These are phyloP conservation scores for Hydroisotoma schaefferi DNA, from an alignment of 2,888 invertebrate genomes.

Conservation along the genomic window DNA sequence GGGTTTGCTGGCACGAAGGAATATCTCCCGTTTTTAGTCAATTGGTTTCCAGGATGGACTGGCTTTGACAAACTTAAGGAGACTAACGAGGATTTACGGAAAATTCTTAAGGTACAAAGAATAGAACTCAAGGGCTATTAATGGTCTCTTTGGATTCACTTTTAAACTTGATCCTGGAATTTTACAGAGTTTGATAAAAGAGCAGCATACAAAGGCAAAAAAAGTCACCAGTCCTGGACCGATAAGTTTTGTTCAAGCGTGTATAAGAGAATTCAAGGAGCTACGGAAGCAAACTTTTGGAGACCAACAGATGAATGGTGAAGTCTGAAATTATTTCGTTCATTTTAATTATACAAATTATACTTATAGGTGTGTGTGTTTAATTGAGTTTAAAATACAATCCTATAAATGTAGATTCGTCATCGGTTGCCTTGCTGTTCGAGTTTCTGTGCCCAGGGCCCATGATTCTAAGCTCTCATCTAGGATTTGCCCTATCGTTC, in stretches of 20 bases:
- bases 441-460: constrained; percentile 22
- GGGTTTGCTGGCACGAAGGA: neutral
- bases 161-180: too few relatives aligned
- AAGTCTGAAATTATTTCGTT: neutral
- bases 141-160: neutral
- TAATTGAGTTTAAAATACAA: too few relatives aligned
- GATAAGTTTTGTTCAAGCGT: constrained; percentile 2
- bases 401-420: constrained; percentile 12
- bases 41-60: constrained; percentile 9
- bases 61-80: constrained; percentile 7
- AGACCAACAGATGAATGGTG: constrained; percentile 8
- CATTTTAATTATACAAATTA: neutral
- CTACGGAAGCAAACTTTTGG: constrained; percentile 8
- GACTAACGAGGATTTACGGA: constrained; percentile 1
- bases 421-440: constrained; percentile 22
- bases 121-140: too few relatives aligned
- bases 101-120: constrained; percentile 4
- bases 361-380: too few relatives aligned
- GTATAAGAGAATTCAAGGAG: constrained; percentile 7
- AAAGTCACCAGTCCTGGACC: neutral
- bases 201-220: neutral
- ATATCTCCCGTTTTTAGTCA: neutral
- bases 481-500: constrained; percentile 16
- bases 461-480: constrained; percentile 15
- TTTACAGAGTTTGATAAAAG: constrained; percentile 6